Conservation (phyloP, 1,140 invertebrate species). For the Conus betulinus region DNA sequence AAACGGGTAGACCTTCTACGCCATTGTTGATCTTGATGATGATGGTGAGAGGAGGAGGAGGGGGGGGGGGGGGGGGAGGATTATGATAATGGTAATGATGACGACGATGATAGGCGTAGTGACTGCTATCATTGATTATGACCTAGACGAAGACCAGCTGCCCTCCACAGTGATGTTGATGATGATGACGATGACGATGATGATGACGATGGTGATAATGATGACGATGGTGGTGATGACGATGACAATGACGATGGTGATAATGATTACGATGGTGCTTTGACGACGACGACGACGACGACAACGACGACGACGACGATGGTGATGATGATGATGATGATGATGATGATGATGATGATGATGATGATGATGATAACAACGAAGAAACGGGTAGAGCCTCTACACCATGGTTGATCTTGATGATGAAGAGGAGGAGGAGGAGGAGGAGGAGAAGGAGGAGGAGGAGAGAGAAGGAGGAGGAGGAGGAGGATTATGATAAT, state of each 20-base stretch:
- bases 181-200: not conserved
- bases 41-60: not conserved
- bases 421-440: not conserved
- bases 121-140: constrained; percentile 11
- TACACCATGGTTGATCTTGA: not conserved
- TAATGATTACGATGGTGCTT: not conserved
- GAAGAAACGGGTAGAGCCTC: no score
- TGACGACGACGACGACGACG: not conserved
- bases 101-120: not conserved
- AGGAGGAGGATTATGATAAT: not conserved
- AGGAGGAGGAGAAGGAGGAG: not conserved
- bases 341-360: not conserved
- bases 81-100: no score
- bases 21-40: not conserved
- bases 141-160: constrained; percentile 9
- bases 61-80: not conserved
- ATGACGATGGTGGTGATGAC: not conserved
- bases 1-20: no score
- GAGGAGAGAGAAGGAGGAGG: not conserved
- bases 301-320: not conserved
- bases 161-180: not conserved
- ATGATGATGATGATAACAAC: no score
- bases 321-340: not conserved
- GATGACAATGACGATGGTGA: not conserved
- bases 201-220: not conserved